A percentile compares a stretch with the other conserved stretches of the same genome.
Conservation (phyloP, 2,888 invertebrate genomes). For the Melieria crassipennis region DNA sequence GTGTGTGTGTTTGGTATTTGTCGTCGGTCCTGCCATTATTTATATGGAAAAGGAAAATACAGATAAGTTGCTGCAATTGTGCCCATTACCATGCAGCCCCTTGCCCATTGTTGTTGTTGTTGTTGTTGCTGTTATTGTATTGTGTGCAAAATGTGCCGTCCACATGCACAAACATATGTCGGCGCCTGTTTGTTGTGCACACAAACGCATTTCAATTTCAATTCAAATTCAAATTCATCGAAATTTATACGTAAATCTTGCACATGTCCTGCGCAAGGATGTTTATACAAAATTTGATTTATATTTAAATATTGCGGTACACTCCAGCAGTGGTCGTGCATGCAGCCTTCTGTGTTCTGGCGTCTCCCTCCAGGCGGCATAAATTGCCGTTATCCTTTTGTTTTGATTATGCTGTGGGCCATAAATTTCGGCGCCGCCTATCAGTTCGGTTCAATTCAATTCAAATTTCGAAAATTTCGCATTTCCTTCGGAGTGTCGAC, state of each 20-base stretch:
- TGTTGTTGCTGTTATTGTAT: neutral
- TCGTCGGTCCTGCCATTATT: constrained; percentile 61
- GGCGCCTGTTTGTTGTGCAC: constrained; percentile 29
- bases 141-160: neutral
- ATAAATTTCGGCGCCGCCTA: no score
- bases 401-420: no score
- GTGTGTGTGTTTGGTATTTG: constrained; percentile 52
- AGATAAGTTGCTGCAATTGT: constrained; percentile 38
- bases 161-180: constrained; percentile 29
- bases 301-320: constrained; percentile 33
- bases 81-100: neutral
- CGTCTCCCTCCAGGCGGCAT: no score
- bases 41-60: constrained; percentile 54
- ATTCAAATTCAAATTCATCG: constrained; percentile 24
- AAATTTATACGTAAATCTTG: constrained; percentile 15
- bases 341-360: no score
- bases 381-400: no score
- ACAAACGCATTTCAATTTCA: constrained; percentile 26
- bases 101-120: neutral
- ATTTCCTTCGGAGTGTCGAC: constrained; percentile 30
- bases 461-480: constrained; percentile 52
- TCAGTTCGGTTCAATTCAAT: constrained; percentile 54
- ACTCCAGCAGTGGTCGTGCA: neutral
- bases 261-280: constrained; percentile 36
- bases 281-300: constrained; percentile 50